Base-by-base conservation (phyloP, 2,113 vertebrate species). In the Oryzias celebensis region DNA sequence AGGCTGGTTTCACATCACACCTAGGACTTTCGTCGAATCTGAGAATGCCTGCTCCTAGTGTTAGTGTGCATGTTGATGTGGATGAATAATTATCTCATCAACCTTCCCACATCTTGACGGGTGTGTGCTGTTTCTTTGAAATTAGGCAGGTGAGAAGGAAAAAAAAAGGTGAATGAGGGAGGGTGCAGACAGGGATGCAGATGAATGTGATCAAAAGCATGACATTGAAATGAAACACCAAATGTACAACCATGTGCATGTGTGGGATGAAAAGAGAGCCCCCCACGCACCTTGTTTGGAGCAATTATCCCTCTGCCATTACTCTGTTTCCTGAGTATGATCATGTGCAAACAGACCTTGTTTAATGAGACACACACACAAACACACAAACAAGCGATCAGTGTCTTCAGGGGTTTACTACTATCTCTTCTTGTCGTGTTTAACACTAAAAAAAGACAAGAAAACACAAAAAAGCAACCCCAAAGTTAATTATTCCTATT, bases 281-380 rank as follows among this genome's bases (percentile, higher is more conserved):
- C 45, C 50, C 55, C 52, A 28, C 47, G 45, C 18, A 54, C 54
- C 62, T 67, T 79, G 64, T 84, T 78, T 60, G 28, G 24, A 81
- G 68, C 67, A 71, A 88, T 86, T 84, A 88, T 85, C 71, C 65
- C 78, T 77, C 54, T 68, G 55, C 70, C 77, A 86, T 86, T 75
- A 75, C 67, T 60, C 57, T 84, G 79, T 83, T 78, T 85, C 62
- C 68, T 74, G 76, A 47, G 49, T 77, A 82, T 68, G 73, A 83
- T 78, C 44, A 49, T 75, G 71, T 77, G 73, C 80, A 80, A 86
- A 86, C 79, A 59, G 62, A 59, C 65, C 55, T 72, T 59, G 13
- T 73, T 79, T 83, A 83, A 87, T 84, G 73, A 83, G 67, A 31
- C 47, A 22, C 62, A 51, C 54, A 62, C 52, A 61, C 5, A 49